phyloP scores from a whole-genome alignment of 2,113 vertebrate species.

The Oenanthe melanoleuca region DNA sequence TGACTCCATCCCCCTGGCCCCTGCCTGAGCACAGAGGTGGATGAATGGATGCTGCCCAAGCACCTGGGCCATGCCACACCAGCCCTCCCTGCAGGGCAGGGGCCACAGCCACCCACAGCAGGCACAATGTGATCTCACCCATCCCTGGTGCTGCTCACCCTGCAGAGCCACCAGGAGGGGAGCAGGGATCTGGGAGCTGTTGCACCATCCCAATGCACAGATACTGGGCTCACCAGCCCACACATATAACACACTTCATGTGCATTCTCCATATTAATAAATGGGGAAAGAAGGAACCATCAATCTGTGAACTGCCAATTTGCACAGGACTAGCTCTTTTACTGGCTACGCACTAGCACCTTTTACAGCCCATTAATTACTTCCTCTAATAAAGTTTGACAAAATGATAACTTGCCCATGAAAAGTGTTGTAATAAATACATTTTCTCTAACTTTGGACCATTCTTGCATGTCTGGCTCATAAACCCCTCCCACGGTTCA shows the following conservation, averaged over 20 bases:
- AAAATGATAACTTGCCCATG: constrained; percentile 88
- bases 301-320: constrained; percentile 81
- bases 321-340: constrained; percentile 79
- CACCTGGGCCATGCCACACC: neutral
- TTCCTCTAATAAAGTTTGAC: constrained; percentile 88
- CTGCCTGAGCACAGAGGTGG: accelerated
- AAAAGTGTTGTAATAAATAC: constrained; percentile 87
- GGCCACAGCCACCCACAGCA: neutral
- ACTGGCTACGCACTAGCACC: constrained; percentile 82
- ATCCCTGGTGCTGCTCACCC: neutral
- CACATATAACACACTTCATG: constrained; percentile 56
- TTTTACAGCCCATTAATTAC: constrained; percentile 90
- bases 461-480: constrained; percentile 78
- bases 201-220: accelerated
- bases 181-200: neutral
- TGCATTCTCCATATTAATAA: constrained; percentile 77
- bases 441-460: constrained; percentile 81
- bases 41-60: neutral
- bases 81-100: neutral
- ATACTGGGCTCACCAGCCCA: constrained; percentile 1
- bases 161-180: neutral
- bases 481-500: constrained; percentile 79
- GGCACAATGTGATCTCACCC: accelerated
- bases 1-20: accelerated
- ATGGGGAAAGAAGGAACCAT: constrained; percentile 77